These are phyloP conservation scores for Pseudopipra pipra DNA, from an alignment of 2,113 vertebrate species.

Conservation along the genomic window DNA sequence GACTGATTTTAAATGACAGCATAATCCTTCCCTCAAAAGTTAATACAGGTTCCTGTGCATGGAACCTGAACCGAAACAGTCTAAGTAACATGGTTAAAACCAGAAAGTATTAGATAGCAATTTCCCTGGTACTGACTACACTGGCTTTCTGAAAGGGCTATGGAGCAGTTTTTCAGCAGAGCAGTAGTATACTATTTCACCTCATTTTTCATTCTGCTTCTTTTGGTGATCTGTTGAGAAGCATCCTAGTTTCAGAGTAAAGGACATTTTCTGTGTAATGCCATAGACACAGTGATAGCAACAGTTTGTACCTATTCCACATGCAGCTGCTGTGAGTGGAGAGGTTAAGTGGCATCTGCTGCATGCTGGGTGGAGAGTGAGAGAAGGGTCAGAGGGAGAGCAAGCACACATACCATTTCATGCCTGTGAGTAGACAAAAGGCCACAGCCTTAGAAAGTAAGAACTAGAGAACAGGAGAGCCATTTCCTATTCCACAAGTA, in stretches of 20 bases:
- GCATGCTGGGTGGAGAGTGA: neutral
- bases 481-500: neutral
- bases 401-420: fast-evolving
- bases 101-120: neutral
- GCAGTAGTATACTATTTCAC: neutral
- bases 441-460: neutral
- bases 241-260: neutral
- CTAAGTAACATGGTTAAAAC: neutral
- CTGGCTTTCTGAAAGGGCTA: neutral
- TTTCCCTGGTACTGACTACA: neutral
- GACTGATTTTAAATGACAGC: neutral
- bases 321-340: neutral
- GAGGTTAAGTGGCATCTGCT: neutral
- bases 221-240: neutral
- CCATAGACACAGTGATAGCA: neutral
- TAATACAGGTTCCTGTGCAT: neutral
- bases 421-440: neutral
- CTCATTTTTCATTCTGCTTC: neutral
- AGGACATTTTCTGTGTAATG: neutral
- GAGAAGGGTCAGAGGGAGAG: neutral
- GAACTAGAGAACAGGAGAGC: neutral
- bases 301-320: neutral
- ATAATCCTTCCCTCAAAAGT: neutral
- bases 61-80: fast-evolving
- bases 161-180: neutral